Conservation (phyloP, 1,140 invertebrate genomes). For the Rhynchophorus ferrugineus region DNA sequence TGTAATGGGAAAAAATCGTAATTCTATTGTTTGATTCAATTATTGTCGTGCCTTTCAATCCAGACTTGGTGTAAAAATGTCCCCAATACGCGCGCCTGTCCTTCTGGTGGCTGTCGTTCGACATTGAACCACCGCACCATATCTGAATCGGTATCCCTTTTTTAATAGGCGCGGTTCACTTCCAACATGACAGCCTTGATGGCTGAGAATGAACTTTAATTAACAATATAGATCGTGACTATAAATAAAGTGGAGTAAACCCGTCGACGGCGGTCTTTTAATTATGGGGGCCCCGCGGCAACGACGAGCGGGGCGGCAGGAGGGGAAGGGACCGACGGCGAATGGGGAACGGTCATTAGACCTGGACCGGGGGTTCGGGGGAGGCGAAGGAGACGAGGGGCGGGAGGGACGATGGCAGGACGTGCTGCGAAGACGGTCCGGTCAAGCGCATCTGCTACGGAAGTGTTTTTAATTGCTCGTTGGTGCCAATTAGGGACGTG, state of each 20-base stretch:
- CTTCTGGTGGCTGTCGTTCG: too few relatives aligned
- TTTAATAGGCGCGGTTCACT: too few relatives aligned
- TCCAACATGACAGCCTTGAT: conserved; percentile 35
- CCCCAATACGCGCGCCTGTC: too few relatives aligned
- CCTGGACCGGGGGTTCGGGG: conserved; percentile 19
- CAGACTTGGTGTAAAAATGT: too few relatives aligned
- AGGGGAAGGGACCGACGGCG: conserved; percentile 10
- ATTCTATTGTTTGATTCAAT: too few relatives aligned
- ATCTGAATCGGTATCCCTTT: too few relatives aligned
- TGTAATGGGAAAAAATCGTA: too few relatives aligned
- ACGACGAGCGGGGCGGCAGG: conserved; percentile 14
- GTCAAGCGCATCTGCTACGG: conserved; percentile 13
- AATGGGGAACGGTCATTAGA: conserved; percentile 32
- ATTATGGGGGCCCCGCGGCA: conserved; percentile 33
- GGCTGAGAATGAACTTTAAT: conserved; percentile 41
- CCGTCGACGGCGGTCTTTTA: conserved; percentile 38
- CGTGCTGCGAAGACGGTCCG: not conserved
- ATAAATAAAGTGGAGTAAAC: conserved; percentile 42
- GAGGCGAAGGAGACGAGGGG: too few relatives aligned
- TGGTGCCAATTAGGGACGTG: not conserved
- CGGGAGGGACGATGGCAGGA: not conserved
- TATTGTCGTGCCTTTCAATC: too few relatives aligned
- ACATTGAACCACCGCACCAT: too few relatives aligned
- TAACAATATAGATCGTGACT: conserved; percentile 43
- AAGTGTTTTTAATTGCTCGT: conserved; percentile 12